These are phyloP conservation scores for Decapterus maruadsi DNA, from an alignment of 2,797 vertebrate species.

Conservation along the genomic window DNA sequence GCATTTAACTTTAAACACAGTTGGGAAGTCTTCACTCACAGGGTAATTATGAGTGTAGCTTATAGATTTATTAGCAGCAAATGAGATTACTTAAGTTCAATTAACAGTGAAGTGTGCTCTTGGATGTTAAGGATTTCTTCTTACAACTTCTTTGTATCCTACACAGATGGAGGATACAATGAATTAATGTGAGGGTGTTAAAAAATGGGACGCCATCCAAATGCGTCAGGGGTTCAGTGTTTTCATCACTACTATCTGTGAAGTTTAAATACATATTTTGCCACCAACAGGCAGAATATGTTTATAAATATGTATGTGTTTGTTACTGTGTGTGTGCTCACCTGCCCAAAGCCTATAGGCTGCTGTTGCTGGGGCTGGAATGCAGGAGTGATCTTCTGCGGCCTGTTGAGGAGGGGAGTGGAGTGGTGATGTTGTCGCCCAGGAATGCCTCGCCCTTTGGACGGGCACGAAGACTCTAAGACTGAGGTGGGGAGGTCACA, in stretches of 20 bases:
- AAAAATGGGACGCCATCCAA: not conserved
- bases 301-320: not conserved
- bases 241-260: not conserved
- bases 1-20: not conserved
- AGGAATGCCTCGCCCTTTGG: constrained; percentile 89
- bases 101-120: constrained; percentile 9
- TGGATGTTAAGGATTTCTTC: not conserved
- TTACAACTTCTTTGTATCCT: not conserved
- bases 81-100: constrained; percentile 9
- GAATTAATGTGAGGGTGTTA: not conserved
- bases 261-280: constrained; percentile 1
- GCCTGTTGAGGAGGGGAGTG: constrained; percentile 87
- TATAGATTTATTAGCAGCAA: constrained; percentile 1
- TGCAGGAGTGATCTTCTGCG: constrained; percentile 91
- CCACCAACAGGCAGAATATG: not conserved
- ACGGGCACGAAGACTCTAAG: constrained; percentile 89
- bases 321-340: constrained; percentile 64
- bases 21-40: not conserved
- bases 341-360: constrained; percentile 94
- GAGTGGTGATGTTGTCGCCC: constrained; percentile 89
- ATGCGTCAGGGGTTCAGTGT: not conserved
- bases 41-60: not conserved
- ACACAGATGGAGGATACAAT: not conserved
- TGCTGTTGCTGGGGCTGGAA: constrained; percentile 91
- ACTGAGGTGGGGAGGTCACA: constrained; percentile 57